Conservation (phyloP, 2,113 vertebrate species). For the Meles meles region DNA sequence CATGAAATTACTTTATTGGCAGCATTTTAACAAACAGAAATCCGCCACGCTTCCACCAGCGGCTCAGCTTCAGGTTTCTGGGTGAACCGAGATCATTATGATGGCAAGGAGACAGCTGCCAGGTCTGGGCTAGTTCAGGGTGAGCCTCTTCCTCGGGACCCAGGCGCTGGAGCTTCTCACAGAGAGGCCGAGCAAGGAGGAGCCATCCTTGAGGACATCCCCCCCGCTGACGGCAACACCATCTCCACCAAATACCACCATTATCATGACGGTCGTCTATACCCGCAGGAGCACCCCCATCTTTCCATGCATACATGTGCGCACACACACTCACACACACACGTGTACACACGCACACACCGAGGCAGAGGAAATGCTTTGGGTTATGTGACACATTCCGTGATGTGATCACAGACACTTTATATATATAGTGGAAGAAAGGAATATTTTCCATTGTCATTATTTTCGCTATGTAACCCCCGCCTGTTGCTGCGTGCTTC, state of each 20-base stretch:
- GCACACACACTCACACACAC: background rate
- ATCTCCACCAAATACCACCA: background rate
- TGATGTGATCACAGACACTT: background rate
- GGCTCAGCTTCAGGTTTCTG: background rate
- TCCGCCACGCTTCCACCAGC: background rate
- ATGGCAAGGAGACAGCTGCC: constrained; percentile 50
- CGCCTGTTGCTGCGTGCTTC: background rate
- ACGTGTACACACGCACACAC: background rate
- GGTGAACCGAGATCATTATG: background rate
- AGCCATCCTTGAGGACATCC: background rate
- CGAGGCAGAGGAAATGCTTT: background rate
- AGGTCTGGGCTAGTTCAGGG: constrained; percentile 51
- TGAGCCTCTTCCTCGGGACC: constrained; percentile 13
- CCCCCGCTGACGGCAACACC: background rate
- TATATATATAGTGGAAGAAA: background rate
- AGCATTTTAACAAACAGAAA: constrained; percentile 41
- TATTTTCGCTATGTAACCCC: background rate
- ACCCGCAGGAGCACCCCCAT: fast-evolving
- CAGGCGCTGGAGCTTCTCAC: background rate
- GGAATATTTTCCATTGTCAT: background rate
- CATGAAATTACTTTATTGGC: constrained; percentile 46
- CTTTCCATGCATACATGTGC: background rate
- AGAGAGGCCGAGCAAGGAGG: constrained; percentile 24
- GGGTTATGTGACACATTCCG: background rate
- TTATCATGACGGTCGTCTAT: too few species aligned